Conservation (phyloP, 2,888 invertebrate species). For the Lingula anatina region DNA sequence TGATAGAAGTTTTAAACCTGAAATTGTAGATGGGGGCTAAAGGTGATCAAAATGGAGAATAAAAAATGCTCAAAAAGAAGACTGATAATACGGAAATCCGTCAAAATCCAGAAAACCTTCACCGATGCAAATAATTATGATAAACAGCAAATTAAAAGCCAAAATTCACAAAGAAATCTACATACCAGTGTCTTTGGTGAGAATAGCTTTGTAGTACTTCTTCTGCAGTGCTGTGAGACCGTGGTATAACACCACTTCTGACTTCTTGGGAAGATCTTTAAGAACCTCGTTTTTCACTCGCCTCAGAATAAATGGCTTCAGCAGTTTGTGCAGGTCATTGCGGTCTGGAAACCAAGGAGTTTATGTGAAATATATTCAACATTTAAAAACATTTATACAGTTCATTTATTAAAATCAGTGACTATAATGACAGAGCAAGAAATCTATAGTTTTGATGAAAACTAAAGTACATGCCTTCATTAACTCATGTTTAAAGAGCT, state of each 20-base stretch:
- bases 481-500: too few relatives aligned
- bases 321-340: slow-evolving; percentile 35
- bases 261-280: slow-evolving; percentile 43
- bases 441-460: too few relatives aligned
- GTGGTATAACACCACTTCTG: slow-evolving; percentile 51
- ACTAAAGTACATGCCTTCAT: too few relatives aligned
- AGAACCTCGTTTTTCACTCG: slow-evolving; percentile 48
- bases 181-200: slow-evolving; percentile 47
- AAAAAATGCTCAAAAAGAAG: not conserved
- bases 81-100: not conserved
- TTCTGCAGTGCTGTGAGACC: slow-evolving; percentile 50
- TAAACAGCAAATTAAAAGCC: too few relatives aligned
- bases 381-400: too few relatives aligned
- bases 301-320: slow-evolving; percentile 48
- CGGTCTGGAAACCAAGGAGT: too few relatives aligned
- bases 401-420: too few relatives aligned
- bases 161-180: not conserved
- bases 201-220: slow-evolving; percentile 50
- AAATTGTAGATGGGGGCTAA: not conserved
- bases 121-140: too few relatives aligned
- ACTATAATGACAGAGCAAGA: too few relatives aligned
- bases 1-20: not conserved
- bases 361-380: too few relatives aligned
- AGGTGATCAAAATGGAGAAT: not conserved
- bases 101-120: too few relatives aligned